Evolutionary conservation across 2,797 vertebrate genomes (phyloP).

Genomic region (Tenualosa thibaudeaui): DNA sequence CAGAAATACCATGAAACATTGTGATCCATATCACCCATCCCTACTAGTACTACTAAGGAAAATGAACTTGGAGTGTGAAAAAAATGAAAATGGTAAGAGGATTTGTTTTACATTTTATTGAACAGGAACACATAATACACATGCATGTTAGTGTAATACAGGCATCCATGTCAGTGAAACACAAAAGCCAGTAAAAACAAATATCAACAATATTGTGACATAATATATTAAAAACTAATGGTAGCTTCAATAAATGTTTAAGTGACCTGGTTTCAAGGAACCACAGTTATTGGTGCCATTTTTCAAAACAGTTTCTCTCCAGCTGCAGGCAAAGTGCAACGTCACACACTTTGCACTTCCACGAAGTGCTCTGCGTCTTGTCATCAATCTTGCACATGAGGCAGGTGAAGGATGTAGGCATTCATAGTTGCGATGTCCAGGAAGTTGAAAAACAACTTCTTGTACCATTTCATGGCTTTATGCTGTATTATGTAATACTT

Average conservation of each 20-base stretch:
- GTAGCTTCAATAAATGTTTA: background rate
- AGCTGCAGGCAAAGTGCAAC: background rate
- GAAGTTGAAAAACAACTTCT: constrained; percentile 45
- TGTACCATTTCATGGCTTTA: constrained; percentile 43
- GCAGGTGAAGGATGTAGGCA: constrained; percentile 37
- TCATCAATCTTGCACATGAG: background rate
- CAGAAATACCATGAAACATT: too few species aligned
- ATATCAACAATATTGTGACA: too few species aligned
- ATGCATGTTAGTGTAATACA: too few species aligned
- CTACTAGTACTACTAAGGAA: too few species aligned
- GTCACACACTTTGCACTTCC: background rate
- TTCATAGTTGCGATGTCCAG: constrained; percentile 50
- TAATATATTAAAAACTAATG: too few species aligned
- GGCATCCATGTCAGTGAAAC: too few species aligned
- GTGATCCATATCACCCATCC: too few species aligned
- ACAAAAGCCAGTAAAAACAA: too few species aligned
- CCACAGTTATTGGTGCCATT: background rate
- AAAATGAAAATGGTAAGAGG: too few species aligned
- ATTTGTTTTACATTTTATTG: too few species aligned
- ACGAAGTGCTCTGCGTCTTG: background rate
- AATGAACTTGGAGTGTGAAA: too few species aligned
- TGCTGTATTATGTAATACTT: constrained; percentile 40
- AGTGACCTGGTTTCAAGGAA: background rate
- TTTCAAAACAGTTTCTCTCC: background rate
- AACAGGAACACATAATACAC: too few species aligned